Evolutionary conservation across 2,888 invertebrate species (phyloP).

Genomic region (Polyploca ridens): DNA sequence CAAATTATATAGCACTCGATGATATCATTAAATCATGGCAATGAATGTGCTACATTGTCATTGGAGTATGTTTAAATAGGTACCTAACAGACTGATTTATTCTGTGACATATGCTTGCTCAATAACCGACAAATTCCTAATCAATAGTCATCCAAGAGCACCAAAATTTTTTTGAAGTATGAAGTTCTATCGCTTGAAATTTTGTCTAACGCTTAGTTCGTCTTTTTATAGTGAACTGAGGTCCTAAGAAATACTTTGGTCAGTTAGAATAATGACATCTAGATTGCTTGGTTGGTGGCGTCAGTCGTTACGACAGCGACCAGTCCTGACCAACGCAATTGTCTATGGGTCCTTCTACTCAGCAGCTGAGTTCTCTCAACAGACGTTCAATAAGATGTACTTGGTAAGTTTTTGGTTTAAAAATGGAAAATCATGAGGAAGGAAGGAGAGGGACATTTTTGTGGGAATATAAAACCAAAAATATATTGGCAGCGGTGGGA

Average conservation of each 20-base stretch:
- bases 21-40: too few relatives aligned
- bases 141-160: too few relatives aligned
- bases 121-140: too few relatives aligned
- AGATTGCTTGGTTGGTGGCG: constrained; percentile 48
- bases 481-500: constrained; percentile 90
- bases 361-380: constrained; percentile 92
- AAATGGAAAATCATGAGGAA: constrained; percentile 8
- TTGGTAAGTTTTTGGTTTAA: constrained; percentile 81
- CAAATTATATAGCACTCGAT: too few relatives aligned
- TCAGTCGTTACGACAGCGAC: constrained; percentile 72
- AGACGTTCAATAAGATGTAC: constrained; percentile 87
- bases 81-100: too few relatives aligned
- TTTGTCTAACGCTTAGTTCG: too few relatives aligned
- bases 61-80: too few relatives aligned
- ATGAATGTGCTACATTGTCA: not conserved
- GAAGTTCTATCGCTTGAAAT: too few relatives aligned
- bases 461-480: constrained; percentile 30
- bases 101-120: too few relatives aligned
- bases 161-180: too few relatives aligned
- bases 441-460: not conserved
- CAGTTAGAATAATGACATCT: constrained; percentile 46
- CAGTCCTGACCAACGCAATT: constrained; percentile 82
- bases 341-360: constrained; percentile 92
- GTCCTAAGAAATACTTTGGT: too few relatives aligned
- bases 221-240: too few relatives aligned